Conservation (phyloP, 2,888 invertebrate genomes). For the Morpho deidamia region DNA sequence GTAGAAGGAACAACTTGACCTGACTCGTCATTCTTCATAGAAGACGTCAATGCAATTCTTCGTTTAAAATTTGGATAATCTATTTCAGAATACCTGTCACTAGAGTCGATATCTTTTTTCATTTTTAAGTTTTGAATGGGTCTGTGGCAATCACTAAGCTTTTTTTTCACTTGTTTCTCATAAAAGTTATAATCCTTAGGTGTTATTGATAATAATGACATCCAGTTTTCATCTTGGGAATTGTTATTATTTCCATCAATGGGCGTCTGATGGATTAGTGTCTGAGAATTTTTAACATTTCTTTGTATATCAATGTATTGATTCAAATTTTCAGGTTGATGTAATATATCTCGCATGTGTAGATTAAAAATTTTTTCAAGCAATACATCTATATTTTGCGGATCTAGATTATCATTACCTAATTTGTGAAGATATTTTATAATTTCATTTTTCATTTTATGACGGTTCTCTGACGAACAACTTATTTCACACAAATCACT, state of each 20-base stretch:
- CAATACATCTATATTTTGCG: constrained; percentile 28
- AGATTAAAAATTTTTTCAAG: not conserved
- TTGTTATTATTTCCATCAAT: not conserved
- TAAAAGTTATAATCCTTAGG: not conserved
- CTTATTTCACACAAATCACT: constrained; percentile 41
- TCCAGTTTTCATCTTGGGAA: constrained; percentile 6
- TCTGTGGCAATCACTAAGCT: no score
- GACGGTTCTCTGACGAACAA: constrained; percentile 31
- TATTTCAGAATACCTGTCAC: not conserved
- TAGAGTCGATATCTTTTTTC: not conserved
- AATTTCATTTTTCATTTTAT: constrained; percentile 43
- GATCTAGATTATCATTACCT: constrained; percentile 25
- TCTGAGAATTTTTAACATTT: not conserved
- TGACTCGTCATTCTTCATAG: not conserved
- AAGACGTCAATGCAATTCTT: constrained; percentile 1
- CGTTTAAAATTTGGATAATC: constrained; percentile 7
- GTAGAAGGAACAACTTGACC: no score
- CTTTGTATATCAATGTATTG: not conserved
- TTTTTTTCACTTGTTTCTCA: not conserved
- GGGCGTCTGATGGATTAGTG: no score
- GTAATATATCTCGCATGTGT: not conserved
- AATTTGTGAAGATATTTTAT: constrained; percentile 37
- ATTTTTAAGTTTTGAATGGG: no score
- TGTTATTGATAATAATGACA: constrained; percentile 12
- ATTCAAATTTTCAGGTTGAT: not conserved